Conservation (phyloP, 2,113 vertebrate species). For the Stegostoma tigrinum region DNA sequence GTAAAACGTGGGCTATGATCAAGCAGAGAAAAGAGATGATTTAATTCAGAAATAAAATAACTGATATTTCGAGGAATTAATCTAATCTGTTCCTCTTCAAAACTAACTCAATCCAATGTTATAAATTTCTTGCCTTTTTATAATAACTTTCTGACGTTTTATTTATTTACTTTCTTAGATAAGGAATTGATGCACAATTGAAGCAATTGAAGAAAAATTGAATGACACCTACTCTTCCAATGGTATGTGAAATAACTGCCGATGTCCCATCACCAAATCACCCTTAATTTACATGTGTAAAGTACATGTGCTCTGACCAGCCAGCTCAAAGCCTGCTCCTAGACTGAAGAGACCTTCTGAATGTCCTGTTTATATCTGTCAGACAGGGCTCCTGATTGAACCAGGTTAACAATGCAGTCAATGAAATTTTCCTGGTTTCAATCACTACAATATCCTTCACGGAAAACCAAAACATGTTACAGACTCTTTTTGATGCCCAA, state of each 20-base stretch:
- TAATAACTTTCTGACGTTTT: background rate
- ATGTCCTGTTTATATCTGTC: no score
- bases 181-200: background rate
- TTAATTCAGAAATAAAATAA: background rate
- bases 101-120: background rate
- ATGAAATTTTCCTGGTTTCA: no score
- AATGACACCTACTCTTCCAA: background rate
- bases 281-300: no score
- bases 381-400: no score
- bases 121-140: background rate
- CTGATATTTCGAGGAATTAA: background rate
- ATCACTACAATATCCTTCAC: no score
- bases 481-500: background rate
- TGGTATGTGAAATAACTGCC: no score
- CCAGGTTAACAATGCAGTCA: no score
- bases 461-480: background rate
- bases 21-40: background rate
- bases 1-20: conserved; percentile 72
- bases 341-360: no score
- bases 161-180: background rate
- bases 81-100: background rate
- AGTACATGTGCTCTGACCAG: no score
- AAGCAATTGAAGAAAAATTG: background rate
- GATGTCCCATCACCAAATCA: no score
- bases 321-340: no score